Percentiles rank a stretch among this genome's conserved stretches.
These are phyloP conservation scores for Balaenoptera acutorostrata DNA, from an alignment of 2,113 vertebrate genomes.

Conservation along the genomic window DNA sequence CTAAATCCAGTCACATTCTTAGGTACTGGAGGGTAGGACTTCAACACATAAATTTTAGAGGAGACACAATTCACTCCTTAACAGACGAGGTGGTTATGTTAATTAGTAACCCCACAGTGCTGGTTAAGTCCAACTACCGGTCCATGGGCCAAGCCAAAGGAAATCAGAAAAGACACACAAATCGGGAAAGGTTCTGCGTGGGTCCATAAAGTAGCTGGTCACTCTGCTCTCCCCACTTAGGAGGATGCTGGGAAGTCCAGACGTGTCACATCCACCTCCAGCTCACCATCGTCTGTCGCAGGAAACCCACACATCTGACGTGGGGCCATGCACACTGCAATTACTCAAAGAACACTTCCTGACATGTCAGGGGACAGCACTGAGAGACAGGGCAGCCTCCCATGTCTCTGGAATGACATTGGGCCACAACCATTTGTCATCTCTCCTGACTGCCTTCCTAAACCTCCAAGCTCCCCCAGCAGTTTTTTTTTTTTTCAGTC, in stretches of 20 bases:
- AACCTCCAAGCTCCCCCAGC: background rate
- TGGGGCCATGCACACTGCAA: accelerated
- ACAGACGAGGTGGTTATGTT: background rate
- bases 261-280: accelerated
- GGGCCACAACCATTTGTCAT: too few relatives aligned
- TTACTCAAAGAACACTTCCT: accelerated
- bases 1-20: background rate
- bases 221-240: background rate
- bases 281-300: background rate
- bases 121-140: background rate
- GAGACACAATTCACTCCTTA: background rate
- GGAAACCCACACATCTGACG: background rate
- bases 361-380: accelerated
- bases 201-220: accelerated
- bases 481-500: background rate
- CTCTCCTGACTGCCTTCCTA: background rate
- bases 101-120: background rate
- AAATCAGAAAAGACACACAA: background rate
- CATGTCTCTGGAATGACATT: background rate
- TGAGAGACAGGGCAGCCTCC: background rate
- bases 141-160: background rate
- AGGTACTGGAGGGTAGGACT: background rate
- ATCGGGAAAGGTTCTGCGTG: background rate
- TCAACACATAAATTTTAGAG: background rate
- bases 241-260: accelerated